These are phyloP conservation scores for Therioaphis trifolii DNA, from an alignment of 2,888 invertebrate genomes.

Conservation along the genomic window DNA sequence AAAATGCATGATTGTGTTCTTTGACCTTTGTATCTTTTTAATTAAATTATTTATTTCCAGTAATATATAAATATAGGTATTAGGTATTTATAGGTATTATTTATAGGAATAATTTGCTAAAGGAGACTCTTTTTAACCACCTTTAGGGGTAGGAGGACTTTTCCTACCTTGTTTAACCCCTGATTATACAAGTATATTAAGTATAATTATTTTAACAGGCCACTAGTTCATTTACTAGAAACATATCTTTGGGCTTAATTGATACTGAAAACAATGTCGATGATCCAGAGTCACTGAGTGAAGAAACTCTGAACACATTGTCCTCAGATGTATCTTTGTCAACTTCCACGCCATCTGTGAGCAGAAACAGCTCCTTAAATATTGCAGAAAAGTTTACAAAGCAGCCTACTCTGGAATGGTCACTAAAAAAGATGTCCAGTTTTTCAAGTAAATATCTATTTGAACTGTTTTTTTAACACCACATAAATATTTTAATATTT, in stretches of 20 bases:
- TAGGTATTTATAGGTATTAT: too few relatives aligned
- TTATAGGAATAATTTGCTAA: too few relatives aligned
- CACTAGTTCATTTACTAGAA: neutral
- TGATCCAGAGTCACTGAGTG: conserved; percentile 21
- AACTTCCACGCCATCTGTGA: neutral
- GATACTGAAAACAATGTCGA: conserved; percentile 10
- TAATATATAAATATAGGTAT: too few relatives aligned
- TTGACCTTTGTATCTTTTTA: too few relatives aligned
- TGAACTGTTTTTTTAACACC: conserved; percentile 16
- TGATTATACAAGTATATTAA: conserved; percentile 31
- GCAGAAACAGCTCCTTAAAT: neutral
- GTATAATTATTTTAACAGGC: conserved; percentile 26
- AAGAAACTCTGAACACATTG: conserved; percentile 16
- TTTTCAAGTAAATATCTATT: conserved; percentile 28
- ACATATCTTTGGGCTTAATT: conserved; percentile 4
- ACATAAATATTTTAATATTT: neutral
- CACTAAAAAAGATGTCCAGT: conserved; percentile 20
- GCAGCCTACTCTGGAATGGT: conserved; percentile 34
- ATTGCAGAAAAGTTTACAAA: neutral
- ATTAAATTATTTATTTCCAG: too few relatives aligned
- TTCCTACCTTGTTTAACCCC: too few relatives aligned
- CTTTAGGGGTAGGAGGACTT: too few relatives aligned
- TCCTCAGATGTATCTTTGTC: conserved; percentile 10
- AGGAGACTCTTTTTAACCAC: too few relatives aligned
- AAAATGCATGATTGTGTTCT: too few relatives aligned